phyloP scores from a whole-genome alignment of 2,113 vertebrate genomes.

The Aix galericulata region DNA sequence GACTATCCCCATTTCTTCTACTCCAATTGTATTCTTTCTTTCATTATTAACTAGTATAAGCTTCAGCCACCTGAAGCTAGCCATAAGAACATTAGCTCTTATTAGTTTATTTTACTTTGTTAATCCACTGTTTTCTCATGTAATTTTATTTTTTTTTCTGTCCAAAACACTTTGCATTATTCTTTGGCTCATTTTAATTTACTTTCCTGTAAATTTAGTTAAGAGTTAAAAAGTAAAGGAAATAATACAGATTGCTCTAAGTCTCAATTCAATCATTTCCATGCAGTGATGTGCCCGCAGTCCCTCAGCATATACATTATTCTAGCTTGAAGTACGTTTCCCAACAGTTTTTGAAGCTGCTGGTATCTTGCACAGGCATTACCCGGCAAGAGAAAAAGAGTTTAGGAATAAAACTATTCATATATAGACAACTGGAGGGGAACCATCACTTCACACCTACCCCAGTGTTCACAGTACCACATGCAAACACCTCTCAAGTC shows the following conservation, averaged over 20 bases:
- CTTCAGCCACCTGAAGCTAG: background rate
- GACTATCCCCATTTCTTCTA: background rate
- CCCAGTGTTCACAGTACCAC: background rate
- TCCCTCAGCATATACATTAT: background rate
- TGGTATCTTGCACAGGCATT: background rate
- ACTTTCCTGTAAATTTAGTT: background rate
- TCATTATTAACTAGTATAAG: background rate
- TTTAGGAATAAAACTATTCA: background rate
- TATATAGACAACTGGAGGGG: background rate
- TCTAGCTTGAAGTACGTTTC: background rate
- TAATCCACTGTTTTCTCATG: background rate
- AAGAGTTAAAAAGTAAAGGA: background rate
- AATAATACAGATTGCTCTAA: background rate
- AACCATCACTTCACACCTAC: background rate
- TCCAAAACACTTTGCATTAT: background rate
- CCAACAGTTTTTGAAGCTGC: background rate
- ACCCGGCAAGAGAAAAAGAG: background rate
- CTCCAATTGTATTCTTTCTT: background rate
- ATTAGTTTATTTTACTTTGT: background rate
- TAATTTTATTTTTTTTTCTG: background rate
- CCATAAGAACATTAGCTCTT: background rate
- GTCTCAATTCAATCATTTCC: background rate
- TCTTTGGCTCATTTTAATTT: background rate
- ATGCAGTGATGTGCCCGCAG: background rate
- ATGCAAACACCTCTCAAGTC: background rate